Evolutionary conservation across 2,113 vertebrate genomes (phyloP), one percentile per base, ranked within the genome.

Genomic region (Pluvialis apricaria): DNA sequence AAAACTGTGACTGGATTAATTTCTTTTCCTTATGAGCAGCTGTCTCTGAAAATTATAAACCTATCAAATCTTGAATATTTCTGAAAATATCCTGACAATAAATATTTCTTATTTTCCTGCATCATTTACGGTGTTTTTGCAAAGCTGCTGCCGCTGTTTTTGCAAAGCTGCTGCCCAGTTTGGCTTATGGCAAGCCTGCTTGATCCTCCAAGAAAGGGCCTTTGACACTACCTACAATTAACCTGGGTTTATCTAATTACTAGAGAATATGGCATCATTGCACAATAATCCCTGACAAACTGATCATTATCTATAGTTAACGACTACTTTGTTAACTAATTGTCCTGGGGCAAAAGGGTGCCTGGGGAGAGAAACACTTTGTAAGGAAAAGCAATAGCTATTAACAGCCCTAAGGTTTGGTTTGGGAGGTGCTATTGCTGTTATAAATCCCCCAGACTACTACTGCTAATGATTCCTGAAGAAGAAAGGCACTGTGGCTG

Each of bases 221-320:
- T 86, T 96, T 70, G 60, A 93, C 80, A 79, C 36, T 68, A 82
- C 42, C 88, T 93, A 71, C 94, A 94, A 95, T 96, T 96, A 98
- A 87, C 58, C 7, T 9, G 75, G 79, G 69, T 96, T 97, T 95
- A 97, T 85, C 95, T 97, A 97, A 97, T 97, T 96, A 93, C 76
- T 82, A 86, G 73, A 85, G 80, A 90, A 88, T 54, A 94, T 40
- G 69, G 82, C 57, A 42, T 86, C 71, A 60, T 24, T 76, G 25
- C 10, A 94, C 90, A 96, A 69, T 94, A 97, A 94, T 80, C 82
- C 76, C 94, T 95, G 95, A 98, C 86, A 95, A 97, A 98, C 62
- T 80, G 97, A 97, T 98, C 94, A 70, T 98, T 97, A 97, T 94
- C 96, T 71, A 93, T 86, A 95, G 96, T 92, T 98, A 98, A 98